Conservation (phyloP, 2,797 vertebrate species). For the Columba guinea region DNA sequence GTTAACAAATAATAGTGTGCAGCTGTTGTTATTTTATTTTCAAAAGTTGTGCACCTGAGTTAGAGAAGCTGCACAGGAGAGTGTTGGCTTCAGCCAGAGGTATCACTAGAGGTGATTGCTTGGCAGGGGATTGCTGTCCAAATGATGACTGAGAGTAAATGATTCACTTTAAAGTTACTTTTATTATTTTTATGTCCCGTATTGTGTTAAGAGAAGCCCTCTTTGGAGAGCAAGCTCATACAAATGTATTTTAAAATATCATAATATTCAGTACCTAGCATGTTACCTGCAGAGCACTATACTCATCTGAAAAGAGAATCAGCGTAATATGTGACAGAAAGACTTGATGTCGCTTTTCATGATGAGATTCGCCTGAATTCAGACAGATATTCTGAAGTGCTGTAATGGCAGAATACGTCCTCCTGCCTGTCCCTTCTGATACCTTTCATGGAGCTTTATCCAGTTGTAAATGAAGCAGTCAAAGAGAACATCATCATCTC, state of each 20-base stretch:
- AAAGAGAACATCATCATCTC: not conserved
- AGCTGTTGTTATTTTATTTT: not conserved
- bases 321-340: not conserved
- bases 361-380: not conserved
- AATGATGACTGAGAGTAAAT: not conserved
- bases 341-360: not conserved
- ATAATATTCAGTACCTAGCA: not conserved
- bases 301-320: not conserved
- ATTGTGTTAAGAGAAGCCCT: not conserved
- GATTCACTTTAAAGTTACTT: not conserved
- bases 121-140: not conserved
- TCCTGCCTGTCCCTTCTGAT: not conserved
- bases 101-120: not conserved
- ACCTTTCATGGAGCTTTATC: not conserved
- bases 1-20: not conserved
- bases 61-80: not conserved
- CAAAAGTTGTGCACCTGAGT: not conserved
- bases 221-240: not conserved
- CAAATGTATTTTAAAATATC: not conserved
- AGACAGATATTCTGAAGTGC: not conserved
- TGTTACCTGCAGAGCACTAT: not conserved
- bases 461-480: not conserved
- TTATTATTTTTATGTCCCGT: not conserved
- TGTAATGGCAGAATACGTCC: not conserved
- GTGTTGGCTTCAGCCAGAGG: not conserved